These are phyloP conservation scores for Lanius collurio DNA, from an alignment of 2,113 vertebrate genomes.

Conservation along the genomic window DNA sequence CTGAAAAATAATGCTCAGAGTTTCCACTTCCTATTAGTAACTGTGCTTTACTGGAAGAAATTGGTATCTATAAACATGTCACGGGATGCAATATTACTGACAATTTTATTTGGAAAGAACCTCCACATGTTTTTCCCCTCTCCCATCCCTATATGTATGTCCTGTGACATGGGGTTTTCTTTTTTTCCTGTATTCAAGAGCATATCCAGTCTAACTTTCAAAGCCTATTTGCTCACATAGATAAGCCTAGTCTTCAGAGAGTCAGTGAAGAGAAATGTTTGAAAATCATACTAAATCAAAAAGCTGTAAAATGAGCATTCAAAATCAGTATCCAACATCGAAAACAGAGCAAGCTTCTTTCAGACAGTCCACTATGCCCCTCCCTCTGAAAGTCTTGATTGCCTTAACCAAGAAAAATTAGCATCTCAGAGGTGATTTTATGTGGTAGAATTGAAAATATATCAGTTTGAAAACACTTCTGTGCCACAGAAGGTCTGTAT, in stretches of 20 bases:
- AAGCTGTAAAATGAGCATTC: not conserved
- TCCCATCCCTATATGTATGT: not conserved
- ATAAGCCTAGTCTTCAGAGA: not conserved
- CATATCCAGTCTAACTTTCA: not conserved
- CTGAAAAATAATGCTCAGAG: not conserved
- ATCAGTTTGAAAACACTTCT: not conserved
- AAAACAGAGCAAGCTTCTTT: not conserved
- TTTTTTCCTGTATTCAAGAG: not conserved
- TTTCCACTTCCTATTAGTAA: conserved; percentile 43
- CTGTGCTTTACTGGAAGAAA: conserved; percentile 18
- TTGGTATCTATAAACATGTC: not conserved
- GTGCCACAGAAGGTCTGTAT: not conserved
- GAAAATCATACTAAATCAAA: not conserved
- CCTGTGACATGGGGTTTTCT: not conserved
- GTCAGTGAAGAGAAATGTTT: not conserved
- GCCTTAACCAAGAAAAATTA: not conserved
- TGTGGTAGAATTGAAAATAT: not conserved
- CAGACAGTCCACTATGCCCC: not conserved
- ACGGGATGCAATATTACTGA: not conserved
- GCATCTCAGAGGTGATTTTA: not conserved
- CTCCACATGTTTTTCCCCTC: not conserved
- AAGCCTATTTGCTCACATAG: not conserved
- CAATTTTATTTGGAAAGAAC: not conserved
- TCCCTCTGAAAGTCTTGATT: not conserved
- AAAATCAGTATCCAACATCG: not conserved